A percentile compares a stretch with the other conserved stretches of the same genome.
phyloP scores from a whole-genome alignment of 2,113 vertebrate species.

The Syrrhaptes paradoxus region DNA sequence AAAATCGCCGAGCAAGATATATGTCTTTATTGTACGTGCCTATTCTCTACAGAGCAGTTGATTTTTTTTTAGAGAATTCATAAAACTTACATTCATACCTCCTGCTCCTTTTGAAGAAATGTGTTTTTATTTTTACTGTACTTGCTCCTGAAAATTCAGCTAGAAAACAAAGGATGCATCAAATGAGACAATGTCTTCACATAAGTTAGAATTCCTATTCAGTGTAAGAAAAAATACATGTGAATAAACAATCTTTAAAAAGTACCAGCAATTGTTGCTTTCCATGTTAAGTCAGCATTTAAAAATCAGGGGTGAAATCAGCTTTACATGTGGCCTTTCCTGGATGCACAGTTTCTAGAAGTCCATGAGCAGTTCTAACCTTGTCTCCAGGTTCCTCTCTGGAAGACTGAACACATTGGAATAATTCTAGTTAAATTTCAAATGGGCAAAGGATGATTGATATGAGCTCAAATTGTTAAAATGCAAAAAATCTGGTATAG shows the following conservation, averaged over 20 bases:
- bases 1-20: background rate
- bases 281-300: background rate
- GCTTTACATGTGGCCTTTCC: background rate
- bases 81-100: background rate
- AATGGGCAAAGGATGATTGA: background rate
- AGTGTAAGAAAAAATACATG: background rate
- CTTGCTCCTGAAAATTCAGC: background rate
- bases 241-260: background rate
- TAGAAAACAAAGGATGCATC: background rate
- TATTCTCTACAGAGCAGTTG: background rate
- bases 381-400: background rate
- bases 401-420: background rate
- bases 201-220: background rate
- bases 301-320: background rate
- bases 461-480: conserved; percentile 8
- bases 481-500: conserved; percentile 58
- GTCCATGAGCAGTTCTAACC: background rate
- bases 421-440: background rate
- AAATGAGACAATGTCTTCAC: background rate
- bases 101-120: background rate
- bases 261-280: background rate
- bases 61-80: background rate
- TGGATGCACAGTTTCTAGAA: background rate
- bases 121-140: background rate
- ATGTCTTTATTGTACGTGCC: background rate